Base-by-base conservation (phyloP, 2,797 vertebrate genomes). In the Oreonectes daqikongensis region DNA sequence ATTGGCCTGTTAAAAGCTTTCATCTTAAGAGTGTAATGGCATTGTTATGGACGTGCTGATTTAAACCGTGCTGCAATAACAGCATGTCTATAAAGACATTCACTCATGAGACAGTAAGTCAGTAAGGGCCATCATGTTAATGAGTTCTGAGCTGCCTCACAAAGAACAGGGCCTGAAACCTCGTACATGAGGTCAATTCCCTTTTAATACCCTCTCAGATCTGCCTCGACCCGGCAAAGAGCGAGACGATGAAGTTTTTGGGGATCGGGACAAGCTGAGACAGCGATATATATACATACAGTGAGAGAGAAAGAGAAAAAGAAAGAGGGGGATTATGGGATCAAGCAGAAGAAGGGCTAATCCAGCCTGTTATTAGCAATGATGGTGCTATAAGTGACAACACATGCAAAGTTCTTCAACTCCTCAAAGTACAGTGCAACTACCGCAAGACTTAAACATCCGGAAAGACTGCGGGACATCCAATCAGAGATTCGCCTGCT, bases 301-400 rank as follows among this genome's bases (percentile, higher is more conserved):
- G 28, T 32, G 57, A n/a, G 17, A 60, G 57, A 68, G 20, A 70
- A 7, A 50, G 9, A 68, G 14, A 70, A 17, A 50, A 26, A 46
- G 81, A 72, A 73, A 67, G 65, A 63, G 71, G 44, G 30, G 83
- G 83, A 84, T 84, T 84, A 84, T 81, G 81, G 89, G 92, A 93
- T 93, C 89, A 93, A 90, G 92, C 89, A 88, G 86, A 85, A 87
- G 86, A 81, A 83, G 86, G 57, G 85, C 90, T 93, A 93, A 93
- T 92, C 92, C 90, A 84, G 87, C 85, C 86, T 79, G 87, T 92
- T 91, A 92, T 93, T 92, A 92, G 85, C 87, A 88, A 91, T 90
- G 91, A 92, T 92, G 87, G 86, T 40, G 57, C 83, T 92, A 86
- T 91, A 90, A 92, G 91, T 91, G 91, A 92, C 91, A 92, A 92